Conservation (phyloP, 2,797 vertebrate genomes). For the Rhabdomys pumilio region DNA sequence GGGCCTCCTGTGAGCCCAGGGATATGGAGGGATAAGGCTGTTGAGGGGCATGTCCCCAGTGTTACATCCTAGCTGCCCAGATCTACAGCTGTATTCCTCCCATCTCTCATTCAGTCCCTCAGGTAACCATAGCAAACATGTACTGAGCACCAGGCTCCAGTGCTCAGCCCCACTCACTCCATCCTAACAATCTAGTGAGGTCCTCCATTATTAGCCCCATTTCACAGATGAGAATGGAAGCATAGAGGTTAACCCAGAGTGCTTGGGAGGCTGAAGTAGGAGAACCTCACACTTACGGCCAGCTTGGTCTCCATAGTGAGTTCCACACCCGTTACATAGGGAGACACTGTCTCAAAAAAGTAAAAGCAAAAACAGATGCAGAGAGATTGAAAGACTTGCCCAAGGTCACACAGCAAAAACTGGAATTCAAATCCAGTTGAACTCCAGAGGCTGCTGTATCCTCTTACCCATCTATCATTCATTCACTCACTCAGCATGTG, state of each 20-base stretch:
- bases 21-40: background rate
- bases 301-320: background rate
- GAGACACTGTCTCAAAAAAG: background rate
- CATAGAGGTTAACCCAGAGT: background rate
- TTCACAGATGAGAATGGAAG: background rate
- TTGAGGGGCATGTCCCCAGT: background rate
- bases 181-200: background rate
- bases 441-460: background rate
- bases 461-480: background rate
- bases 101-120: background rate
- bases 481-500: background rate
- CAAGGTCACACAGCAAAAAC: conserved; percentile 9
- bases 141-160: background rate
- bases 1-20: background rate
- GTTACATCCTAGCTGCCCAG: background rate
- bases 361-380: background rate
- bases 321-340: background rate
- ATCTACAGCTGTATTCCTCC: background rate
- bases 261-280: background rate
- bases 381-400: conserved; percentile 14
- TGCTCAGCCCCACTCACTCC: background rate
- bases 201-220: background rate
- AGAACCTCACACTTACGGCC: background rate
- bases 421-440: conserved; percentile 3
- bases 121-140: background rate